phyloP scores from a whole-genome alignment of 2,888 invertebrate genomes.

The Heliconius ethilla region DNA sequence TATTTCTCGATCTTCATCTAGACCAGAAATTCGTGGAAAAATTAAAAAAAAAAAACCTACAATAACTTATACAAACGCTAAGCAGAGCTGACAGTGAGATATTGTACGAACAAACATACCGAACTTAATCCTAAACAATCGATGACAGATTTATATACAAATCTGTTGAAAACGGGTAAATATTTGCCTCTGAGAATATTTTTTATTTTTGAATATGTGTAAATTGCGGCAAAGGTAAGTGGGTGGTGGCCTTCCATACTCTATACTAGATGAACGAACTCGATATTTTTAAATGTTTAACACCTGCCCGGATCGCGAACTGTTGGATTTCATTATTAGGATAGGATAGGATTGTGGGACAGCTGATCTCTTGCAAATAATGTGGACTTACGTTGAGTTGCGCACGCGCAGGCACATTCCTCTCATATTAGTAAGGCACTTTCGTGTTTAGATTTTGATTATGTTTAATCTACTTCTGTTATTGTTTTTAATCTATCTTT shows the following conservation, averaged over 20 bases:
- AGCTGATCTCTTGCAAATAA: conserved; percentile 24
- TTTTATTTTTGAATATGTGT: conserved; percentile 46
- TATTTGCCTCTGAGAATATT: conserved; percentile 37
- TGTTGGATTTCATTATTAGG: conserved; percentile 45
- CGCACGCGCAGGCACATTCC: conserved; percentile 23
- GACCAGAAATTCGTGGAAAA: conserved; percentile 7
- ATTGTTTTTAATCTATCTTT: background rate
- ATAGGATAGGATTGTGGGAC: conserved; percentile 14
- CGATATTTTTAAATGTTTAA: conserved; percentile 72
- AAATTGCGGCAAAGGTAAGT: conserved; percentile 46
- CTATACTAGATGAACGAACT: conserved; percentile 69
- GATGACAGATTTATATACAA: conserved; percentile 72
- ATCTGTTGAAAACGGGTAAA: conserved; percentile 49
- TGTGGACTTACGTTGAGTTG: background rate
- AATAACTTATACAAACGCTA: conserved; percentile 26
- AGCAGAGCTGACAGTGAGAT: conserved; percentile 32
- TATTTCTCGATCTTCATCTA: conserved; percentile 1
- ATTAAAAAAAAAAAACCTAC: conserved; percentile 18
- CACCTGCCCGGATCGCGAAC: conserved; percentile 67
- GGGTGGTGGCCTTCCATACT: conserved; percentile 59
- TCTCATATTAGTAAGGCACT: background rate
- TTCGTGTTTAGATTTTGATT: background rate
- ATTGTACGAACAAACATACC: conserved; percentile 54
- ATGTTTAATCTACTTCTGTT: background rate
- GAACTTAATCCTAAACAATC: conserved; percentile 72